Percentiles rank a stretch among this genome's conserved stretches.
phyloP scores from a whole-genome alignment of 2,113 vertebrate species.

The Parotia lawesii region DNA sequence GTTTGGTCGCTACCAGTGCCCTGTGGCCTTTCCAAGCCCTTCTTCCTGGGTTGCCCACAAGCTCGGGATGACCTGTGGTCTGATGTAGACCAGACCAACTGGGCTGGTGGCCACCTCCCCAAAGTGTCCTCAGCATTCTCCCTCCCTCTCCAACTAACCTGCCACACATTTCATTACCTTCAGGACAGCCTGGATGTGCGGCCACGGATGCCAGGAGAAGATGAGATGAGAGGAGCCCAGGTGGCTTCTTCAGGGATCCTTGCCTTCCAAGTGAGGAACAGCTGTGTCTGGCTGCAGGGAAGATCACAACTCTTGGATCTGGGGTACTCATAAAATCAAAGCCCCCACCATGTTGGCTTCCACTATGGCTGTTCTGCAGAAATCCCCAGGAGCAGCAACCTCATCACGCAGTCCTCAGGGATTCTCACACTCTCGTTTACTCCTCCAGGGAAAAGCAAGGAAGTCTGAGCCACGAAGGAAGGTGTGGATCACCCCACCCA shows the following conservation, averaged over 20 bases:
- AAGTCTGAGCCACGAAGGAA: background rate
- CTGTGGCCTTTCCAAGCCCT: background rate
- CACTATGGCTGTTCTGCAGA: background rate
- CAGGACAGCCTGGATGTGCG: background rate
- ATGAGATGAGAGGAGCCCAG: background rate
- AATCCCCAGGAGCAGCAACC: background rate
- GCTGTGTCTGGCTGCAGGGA: background rate
- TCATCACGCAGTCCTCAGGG: background rate
- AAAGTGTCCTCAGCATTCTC: background rate
- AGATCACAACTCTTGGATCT: background rate
- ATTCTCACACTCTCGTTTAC: background rate
- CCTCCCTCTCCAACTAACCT: background rate
- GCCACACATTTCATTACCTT: background rate
- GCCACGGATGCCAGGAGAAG: background rate
- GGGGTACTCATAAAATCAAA: background rate
- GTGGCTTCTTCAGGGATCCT: background rate
- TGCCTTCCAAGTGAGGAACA: background rate
- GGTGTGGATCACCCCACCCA: background rate
- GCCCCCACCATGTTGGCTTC: background rate
- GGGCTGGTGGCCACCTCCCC: background rate
- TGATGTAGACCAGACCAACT: background rate
- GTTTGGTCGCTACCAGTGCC: background rate
- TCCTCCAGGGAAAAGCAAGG: background rate
- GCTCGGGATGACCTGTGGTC: background rate
- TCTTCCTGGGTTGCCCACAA: background rate